A percentile compares a stretch with the other conserved stretches of the same genome.
phyloP scores from a whole-genome alignment of 2,888 invertebrate species.

The Parapristionchus giblindavisi region DNA sequence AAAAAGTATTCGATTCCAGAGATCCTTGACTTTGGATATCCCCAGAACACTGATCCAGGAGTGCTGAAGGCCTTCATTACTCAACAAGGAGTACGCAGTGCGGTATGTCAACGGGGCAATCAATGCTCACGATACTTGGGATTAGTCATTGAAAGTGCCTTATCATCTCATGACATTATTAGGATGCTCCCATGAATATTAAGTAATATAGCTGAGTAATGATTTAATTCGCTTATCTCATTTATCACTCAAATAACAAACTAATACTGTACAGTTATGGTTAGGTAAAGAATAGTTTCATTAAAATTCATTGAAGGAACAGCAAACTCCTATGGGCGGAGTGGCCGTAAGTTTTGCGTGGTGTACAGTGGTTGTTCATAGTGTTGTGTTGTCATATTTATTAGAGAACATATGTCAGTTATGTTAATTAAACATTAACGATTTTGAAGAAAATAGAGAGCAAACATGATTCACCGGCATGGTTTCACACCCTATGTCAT shows the following conservation, averaged over 20 bases:
- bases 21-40: conserved; percentile 96
- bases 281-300: too few species aligned
- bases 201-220: not conserved
- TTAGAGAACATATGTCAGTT: not conserved
- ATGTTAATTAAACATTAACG: too few species aligned
- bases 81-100: conserved; percentile 86
- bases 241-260: too few species aligned
- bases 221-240: not conserved
- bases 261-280: too few species aligned
- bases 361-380: too few species aligned
- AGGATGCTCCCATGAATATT: not conserved
- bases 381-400: too few species aligned
- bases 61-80: conserved; percentile 99
- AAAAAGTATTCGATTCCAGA: not conserved
- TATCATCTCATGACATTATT: too few species aligned
- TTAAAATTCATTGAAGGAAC: conserved; percentile 35
- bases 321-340: conserved; percentile 34
- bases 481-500: too few species aligned
- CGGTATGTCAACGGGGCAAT: conserved; percentile 51
- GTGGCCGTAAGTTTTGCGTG: conserved; percentile 19
- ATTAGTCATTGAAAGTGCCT: too few species aligned
- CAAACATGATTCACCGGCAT: too few species aligned
- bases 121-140: too few species aligned
- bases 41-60: conserved; percentile 98
- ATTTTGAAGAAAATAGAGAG: too few species aligned